A percentile compares a stretch with the other conserved stretches of the same genome.
These are phyloP conservation scores for Orius laevigatus DNA, from an alignment of 1,140 invertebrate genomes.

Conservation along the genomic window DNA sequence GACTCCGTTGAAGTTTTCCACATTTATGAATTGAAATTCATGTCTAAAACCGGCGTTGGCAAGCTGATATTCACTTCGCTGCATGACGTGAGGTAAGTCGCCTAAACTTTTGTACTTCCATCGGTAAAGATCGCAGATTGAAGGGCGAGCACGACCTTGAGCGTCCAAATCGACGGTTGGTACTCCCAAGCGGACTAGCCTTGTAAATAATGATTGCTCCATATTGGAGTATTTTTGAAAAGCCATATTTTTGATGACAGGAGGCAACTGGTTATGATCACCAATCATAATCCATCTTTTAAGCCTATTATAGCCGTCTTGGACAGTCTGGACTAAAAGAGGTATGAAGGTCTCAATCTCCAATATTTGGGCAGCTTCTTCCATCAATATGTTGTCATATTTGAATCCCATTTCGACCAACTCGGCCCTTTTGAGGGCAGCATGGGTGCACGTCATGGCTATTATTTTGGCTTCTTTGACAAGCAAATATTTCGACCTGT, in stretches of 20 bases:
- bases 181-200: constrained; percentile 89
- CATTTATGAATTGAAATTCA: constrained; percentile 94
- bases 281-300: constrained; percentile 99
- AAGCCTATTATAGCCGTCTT: constrained; percentile 86
- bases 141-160: constrained; percentile 84
- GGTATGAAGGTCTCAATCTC: constrained; percentile 99
- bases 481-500: constrained; percentile 87
- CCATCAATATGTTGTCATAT: constrained; percentile 99
- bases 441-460: constrained; percentile 99
- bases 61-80: constrained; percentile 62
- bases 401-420: constrained; percentile 88
- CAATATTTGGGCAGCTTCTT: constrained; percentile 96
- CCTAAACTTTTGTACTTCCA: constrained; percentile 95
- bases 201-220: constrained; percentile 96
- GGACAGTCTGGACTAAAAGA: constrained; percentile 87
- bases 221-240: constrained; percentile 99
- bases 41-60: constrained; percentile 84
- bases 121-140: constrained; percentile 88
- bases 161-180: constrained; percentile 94
- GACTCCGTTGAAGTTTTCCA: constrained; percentile 90
- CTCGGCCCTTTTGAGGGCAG: constrained; percentile 90
- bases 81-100: constrained; percentile 75
- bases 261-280: constrained; percentile 97
- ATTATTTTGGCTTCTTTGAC: constrained; percentile 99
- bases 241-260: constrained; percentile 99